A percentile compares a stretch with the other conserved stretches of the same genome.
Conservation (phyloP, 2,797 vertebrate genomes). For the Margarornis squamiger region DNA sequence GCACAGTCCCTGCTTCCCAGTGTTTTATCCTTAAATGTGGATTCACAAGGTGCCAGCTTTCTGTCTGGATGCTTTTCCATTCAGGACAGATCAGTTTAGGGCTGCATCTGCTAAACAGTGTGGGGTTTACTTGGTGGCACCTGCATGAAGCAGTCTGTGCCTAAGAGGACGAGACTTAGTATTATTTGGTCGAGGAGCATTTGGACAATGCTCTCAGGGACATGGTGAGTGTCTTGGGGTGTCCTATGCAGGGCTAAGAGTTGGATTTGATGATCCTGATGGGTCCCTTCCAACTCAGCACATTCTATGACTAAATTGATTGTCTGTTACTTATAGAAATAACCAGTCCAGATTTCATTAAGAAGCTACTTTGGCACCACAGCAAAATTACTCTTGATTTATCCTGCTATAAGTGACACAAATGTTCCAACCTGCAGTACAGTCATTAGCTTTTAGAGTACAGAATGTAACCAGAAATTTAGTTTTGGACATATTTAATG, state of each 20-base stretch:
- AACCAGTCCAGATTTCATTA: background rate
- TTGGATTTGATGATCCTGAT: background rate
- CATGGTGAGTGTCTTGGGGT: background rate
- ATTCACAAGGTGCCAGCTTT: background rate
- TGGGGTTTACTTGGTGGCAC: no score
- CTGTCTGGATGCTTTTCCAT: background rate
- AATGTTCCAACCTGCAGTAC: background rate
- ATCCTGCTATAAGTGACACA: background rate
- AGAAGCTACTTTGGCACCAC: background rate
- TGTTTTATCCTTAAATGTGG: background rate
- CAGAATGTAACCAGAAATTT: background rate
- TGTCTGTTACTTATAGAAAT: background rate
- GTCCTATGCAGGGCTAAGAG: background rate
- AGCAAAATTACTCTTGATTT: background rate
- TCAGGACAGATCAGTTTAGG: background rate
- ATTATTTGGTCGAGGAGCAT: background rate
- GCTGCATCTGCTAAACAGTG: rapidly evolving
- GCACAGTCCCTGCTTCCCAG: rapidly evolving
- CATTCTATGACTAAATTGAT: background rate
- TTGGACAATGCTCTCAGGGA: background rate
- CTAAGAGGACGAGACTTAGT: rapidly evolving
- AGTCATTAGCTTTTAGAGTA: background rate
- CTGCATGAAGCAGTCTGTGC: background rate
- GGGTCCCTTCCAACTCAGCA: background rate
- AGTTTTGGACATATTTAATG: background rate